These are phyloP conservation scores for Ooceraea biroi DNA, from an alignment of 1,140 invertebrate genomes.

Conservation along the genomic window DNA sequence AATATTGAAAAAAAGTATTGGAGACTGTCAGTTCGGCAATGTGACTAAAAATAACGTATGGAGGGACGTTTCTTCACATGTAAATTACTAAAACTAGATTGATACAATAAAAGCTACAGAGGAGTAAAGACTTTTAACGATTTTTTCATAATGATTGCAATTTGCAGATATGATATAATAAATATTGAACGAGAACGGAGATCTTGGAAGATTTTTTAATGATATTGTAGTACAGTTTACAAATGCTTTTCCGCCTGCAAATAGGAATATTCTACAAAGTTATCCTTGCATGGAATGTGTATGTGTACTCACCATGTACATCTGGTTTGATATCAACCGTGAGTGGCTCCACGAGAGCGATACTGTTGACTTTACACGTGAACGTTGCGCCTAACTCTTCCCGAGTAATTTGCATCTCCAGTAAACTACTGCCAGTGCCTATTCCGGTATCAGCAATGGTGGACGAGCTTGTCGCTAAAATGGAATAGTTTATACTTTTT, in stretches of 20 bases:
- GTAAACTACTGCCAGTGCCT: slow-evolving; percentile 88
- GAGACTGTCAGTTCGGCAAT: not conserved
- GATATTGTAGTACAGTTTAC: not conserved
- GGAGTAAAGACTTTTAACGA: too few relatives aligned
- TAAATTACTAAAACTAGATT: not conserved
- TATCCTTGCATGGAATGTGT: not conserved
- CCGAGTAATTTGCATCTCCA: slow-evolving; percentile 90
- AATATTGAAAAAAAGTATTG: not conserved
- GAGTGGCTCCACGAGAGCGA: slow-evolving; percentile 90
- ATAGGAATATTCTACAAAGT: not conserved
- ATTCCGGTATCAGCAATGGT: slow-evolving; percentile 87
- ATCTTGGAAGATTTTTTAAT: not conserved
- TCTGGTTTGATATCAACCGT: slow-evolving; percentile 90
- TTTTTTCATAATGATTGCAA: too few relatives aligned
- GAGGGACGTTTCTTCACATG: not conserved
- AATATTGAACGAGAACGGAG: not conserved
- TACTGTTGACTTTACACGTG: slow-evolving; percentile 92
- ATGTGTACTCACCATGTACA: slow-evolving; percentile 91
- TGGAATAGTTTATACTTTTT: slow-evolving; percentile 25
- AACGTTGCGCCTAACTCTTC: slow-evolving; percentile 92
- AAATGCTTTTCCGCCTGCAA: not conserved
- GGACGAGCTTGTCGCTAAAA: slow-evolving; percentile 81
- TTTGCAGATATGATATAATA: too few relatives aligned
- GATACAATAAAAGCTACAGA: not conserved
- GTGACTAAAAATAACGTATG: not conserved